phyloP scores from a whole-genome alignment of 2,797 vertebrate species.

The Kryptopterus vitreolus region DNA sequence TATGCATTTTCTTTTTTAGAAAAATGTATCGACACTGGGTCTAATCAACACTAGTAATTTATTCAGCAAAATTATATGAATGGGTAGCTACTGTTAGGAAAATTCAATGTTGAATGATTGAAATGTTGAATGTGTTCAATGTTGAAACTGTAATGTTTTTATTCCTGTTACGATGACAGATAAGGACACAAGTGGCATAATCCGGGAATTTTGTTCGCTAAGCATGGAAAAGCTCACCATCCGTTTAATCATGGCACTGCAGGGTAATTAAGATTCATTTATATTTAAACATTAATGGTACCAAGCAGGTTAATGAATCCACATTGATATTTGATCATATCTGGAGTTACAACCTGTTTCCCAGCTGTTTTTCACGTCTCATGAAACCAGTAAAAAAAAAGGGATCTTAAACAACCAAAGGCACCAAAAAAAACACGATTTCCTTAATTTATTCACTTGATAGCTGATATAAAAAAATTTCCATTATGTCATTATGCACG shows the following conservation, averaged over 20 bases:
- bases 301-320: background rate
- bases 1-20: background rate
- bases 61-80: no score
- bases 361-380: background rate
- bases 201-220: background rate
- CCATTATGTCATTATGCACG: background rate
- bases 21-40: background rate
- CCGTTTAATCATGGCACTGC: background rate
- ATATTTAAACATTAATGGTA: slow-evolving; percentile 17
- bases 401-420: background rate
- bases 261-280: background rate
- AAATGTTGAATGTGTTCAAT: background rate
- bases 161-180: background rate
- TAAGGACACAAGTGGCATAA: background rate
- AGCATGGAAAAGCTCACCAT: background rate
- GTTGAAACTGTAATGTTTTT: background rate
- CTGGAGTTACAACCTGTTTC: slow-evolving; percentile 4
- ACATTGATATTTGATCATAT: background rate
- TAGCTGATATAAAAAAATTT: background rate
- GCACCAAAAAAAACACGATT: background rate
- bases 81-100: background rate
- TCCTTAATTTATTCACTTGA: background rate
- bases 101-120: background rate
- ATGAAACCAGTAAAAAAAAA: background rate
- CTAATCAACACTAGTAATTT: background rate